Evolutionary conservation across 2,113 vertebrate species (phyloP), one percentile per base, ranked within the genome.

Genomic region (Ptychochromis oligacanthus): DNA sequence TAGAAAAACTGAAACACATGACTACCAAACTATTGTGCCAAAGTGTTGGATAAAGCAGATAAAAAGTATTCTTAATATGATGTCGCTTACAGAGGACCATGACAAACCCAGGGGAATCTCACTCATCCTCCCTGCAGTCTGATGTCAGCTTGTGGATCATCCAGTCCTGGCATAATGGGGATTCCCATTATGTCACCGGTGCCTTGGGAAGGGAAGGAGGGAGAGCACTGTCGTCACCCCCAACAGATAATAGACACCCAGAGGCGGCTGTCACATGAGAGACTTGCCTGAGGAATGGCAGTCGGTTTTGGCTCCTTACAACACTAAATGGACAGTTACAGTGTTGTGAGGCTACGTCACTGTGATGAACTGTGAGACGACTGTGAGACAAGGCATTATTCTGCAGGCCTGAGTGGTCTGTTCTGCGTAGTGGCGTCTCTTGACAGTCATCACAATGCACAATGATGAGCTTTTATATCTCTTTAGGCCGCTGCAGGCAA

Each of bases 101-200:
- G 31, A 56, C 56, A 52, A n/a, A 59, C 52, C 1, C 6, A 64
- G 28, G 4, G 24, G 77, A 77, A 22, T 77, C 43, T 60, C 10
- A 20, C 77, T 75, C 65, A 40, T 81, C 46, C 49, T 83, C 75
- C 31, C 65, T 46, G 4, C 65, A 24, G 24, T 40, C 59, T 89
- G 90, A 90, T 85, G 86, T 92, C 86, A 92, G 81, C 65, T 31
- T 26, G 55, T 85, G 67, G 61, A 52, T 67, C 76, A 8, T 75
- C 64, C 76, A 77, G 38, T 43, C 28, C 36, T 79, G 56, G 54
- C 72, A 62, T 70, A 36, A 40, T 6, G 77, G 89, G 88, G 85
- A 93, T 89, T 93, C 91, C 91, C 36, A 87, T 91, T 89, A 92
- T 91, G 83, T 92, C 93, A 93, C 65, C 7, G 58, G 3, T 79